A percentile compares a stretch with the other conserved stretches of the same genome.
These are phyloP conservation scores for Corydoras maculifer DNA, from an alignment of 2,113 vertebrate species.

Conservation along the genomic window DNA sequence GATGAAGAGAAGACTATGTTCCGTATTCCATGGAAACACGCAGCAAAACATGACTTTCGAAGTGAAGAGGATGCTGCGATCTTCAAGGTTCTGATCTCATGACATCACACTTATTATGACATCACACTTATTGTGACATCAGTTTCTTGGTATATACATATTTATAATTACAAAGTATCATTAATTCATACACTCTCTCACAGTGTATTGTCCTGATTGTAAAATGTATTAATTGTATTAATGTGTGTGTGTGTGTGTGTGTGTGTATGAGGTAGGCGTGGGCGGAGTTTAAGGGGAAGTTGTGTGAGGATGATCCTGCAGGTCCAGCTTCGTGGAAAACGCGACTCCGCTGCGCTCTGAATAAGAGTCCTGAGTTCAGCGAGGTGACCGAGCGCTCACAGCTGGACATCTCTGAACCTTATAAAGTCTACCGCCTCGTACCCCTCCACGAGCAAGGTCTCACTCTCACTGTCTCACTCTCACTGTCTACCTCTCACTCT, in stretches of 20 bases:
- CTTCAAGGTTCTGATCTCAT: slow-evolving; percentile 68
- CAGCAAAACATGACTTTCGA: slow-evolving; percentile 84
- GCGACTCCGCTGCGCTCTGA: slow-evolving; percentile 81
- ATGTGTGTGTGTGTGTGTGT: slow-evolving; percentile 8
- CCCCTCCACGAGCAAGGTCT: slow-evolving; percentile 63
- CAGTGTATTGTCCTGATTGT: not conserved
- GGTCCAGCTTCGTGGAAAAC: slow-evolving; percentile 82
- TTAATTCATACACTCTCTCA: too few relatives aligned
- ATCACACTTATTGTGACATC: too few relatives aligned
- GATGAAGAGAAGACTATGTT: slow-evolving; percentile 77
- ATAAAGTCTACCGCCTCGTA: slow-evolving; percentile 82
- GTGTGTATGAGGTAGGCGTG: slow-evolving; percentile 65
- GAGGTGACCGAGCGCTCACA: slow-evolving; percentile 69
- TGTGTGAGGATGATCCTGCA: slow-evolving; percentile 46
- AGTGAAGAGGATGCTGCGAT: slow-evolving; percentile 81
- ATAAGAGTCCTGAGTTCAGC: slow-evolving; percentile 80
- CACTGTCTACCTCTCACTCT: not conserved
- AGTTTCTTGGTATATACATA: too few relatives aligned
- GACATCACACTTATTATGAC: not conserved
- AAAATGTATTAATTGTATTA: not conserved
- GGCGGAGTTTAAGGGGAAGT: slow-evolving; percentile 78
- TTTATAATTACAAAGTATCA: too few relatives aligned
- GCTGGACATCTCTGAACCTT: slow-evolving; percentile 78
- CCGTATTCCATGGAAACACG: slow-evolving; percentile 92
- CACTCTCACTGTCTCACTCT: not conserved